Evolutionary conservation across 2,797 vertebrate genomes (phyloP).

Genomic region (Lagocephalus sceleratus): DNA sequence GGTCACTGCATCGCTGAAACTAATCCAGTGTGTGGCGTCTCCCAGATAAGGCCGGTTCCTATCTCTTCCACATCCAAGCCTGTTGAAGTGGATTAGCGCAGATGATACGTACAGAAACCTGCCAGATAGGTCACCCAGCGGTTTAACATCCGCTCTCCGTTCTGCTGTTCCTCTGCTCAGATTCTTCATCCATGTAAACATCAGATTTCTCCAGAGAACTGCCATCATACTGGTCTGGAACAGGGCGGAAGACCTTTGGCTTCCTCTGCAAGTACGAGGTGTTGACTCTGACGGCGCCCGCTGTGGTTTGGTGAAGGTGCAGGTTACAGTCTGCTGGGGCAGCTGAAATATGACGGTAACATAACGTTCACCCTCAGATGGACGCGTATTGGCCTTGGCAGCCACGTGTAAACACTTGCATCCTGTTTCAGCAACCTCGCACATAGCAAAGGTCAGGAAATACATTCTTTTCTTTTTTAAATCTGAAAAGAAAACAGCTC

Average conservation of each 20-base stretch:
- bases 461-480: conserved; percentile 22
- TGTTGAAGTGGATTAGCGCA: conserved; percentile 57
- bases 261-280: conserved; percentile 34
- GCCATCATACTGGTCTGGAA: conserved; percentile 32
- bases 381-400: conserved; percentile 57
- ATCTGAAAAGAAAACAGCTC: conserved; percentile 46
- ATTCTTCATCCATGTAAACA: not conserved
- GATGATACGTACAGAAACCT: conserved; percentile 46
- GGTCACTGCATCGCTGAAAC: conserved; percentile 36
- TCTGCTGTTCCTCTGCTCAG: not conserved
- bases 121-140: conserved; percentile 26
- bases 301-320: conserved; percentile 36
- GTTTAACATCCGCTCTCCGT: conserved; percentile 2
- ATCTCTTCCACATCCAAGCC: conserved; percentile 43
- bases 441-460: conserved; percentile 53
- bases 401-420: conserved; percentile 31
- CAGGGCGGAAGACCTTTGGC: conserved; percentile 28
- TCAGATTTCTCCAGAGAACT: not conserved
- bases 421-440: conserved; percentile 53
- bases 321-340: conserved; percentile 27
- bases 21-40: conserved; percentile 62
- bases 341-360: conserved; percentile 36
- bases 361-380: conserved; percentile 35
- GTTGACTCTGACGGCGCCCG: conserved; percentile 14
- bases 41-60: conserved; percentile 55